A percentile compares a stretch with the other conserved stretches of the same genome.
These are phyloP conservation scores for Nylanderia fulva DNA, from an alignment of 1,140 invertebrate species.

Conservation along the genomic window DNA sequence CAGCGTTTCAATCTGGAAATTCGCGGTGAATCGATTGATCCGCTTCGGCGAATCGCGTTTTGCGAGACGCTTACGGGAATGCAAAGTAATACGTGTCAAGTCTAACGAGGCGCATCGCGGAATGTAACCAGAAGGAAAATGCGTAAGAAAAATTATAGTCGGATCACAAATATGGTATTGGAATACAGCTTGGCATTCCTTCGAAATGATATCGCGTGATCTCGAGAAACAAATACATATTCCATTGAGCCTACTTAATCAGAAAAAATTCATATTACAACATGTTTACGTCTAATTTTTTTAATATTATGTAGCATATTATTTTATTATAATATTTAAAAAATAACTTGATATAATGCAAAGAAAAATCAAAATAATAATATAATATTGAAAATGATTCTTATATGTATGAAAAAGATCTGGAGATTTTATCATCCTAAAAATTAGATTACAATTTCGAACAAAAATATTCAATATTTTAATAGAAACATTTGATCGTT, in stretches of 20 bases:
- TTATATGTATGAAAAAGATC: too few relatives aligned
- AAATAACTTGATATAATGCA: too few relatives aligned
- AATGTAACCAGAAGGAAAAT: conserved; percentile 77
- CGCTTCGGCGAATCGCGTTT: conserved; percentile 1
- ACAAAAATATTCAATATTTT: too few relatives aligned
- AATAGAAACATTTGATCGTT: background rate
- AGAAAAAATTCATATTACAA: too few relatives aligned
- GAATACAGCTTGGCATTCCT: background rate
- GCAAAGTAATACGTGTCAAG: conserved; percentile 83
- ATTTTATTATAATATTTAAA: too few relatives aligned
- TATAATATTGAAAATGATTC: too few relatives aligned
- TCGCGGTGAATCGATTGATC: background rate
- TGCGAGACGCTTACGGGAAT: conserved; percentile 47
- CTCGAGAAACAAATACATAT: background rate
- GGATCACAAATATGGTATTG: background rate
- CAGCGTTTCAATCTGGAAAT: conserved; percentile 26
- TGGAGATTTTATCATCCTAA: too few relatives aligned
- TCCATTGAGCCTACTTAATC: background rate
- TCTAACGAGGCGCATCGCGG: conserved; percentile 81
- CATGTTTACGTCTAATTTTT: too few relatives aligned
- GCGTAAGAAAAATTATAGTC: conserved; percentile 36
- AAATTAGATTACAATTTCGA: too few relatives aligned
- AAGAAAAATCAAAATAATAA: too few relatives aligned
- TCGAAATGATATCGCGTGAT: background rate
- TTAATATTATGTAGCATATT: too few relatives aligned